These are phyloP conservation scores for Aulostomus chinensis DNA, from an alignment of 2,797 vertebrate species.

Conservation along the genomic window DNA sequence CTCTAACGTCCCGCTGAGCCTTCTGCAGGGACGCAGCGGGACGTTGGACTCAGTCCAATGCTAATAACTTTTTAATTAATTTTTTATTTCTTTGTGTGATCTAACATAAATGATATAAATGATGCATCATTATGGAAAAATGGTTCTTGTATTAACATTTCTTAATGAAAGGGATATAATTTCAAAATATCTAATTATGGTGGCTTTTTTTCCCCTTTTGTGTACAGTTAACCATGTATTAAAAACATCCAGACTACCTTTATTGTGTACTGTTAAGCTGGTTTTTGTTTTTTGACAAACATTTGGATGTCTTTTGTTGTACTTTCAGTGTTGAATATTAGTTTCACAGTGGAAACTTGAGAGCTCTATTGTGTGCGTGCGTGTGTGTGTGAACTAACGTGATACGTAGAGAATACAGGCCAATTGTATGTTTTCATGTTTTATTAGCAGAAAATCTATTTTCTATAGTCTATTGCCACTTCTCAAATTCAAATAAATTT, in stretches of 20 bases:
- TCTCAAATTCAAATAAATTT: slow-evolving; percentile 92
- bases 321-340: slow-evolving; percentile 76
- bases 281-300: slow-evolving; percentile 77
- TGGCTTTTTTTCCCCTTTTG: slow-evolving; percentile 80
- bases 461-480: slow-evolving; percentile 86
- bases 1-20: slow-evolving; percentile 63
- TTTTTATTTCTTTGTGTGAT: slow-evolving; percentile 84
- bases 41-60: slow-evolving; percentile 78
- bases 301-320: slow-evolving; percentile 77
- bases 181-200: slow-evolving; percentile 94
- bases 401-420: slow-evolving; percentile 42
- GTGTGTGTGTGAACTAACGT: slow-evolving; percentile 52
- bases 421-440: slow-evolving; percentile 73
- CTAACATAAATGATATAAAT: slow-evolving; percentile 86
- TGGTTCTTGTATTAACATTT: slow-evolving; percentile 98
- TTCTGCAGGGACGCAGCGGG: slow-evolving; percentile 66
- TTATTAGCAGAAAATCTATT: slow-evolving; percentile 80
- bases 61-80: slow-evolving; percentile 84
- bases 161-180: slow-evolving; percentile 99
- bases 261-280: slow-evolving; percentile 74
- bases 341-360: slow-evolving; percentile 20
- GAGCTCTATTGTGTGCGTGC: slow-evolving; percentile 49
- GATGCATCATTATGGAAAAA: slow-evolving; percentile 81
- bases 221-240: slow-evolving; percentile 99
- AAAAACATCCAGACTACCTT: slow-evolving; percentile 86